Base-by-base conservation (phyloP, 2,113 vertebrate species). In the Isurus oxyrinchus region DNA sequence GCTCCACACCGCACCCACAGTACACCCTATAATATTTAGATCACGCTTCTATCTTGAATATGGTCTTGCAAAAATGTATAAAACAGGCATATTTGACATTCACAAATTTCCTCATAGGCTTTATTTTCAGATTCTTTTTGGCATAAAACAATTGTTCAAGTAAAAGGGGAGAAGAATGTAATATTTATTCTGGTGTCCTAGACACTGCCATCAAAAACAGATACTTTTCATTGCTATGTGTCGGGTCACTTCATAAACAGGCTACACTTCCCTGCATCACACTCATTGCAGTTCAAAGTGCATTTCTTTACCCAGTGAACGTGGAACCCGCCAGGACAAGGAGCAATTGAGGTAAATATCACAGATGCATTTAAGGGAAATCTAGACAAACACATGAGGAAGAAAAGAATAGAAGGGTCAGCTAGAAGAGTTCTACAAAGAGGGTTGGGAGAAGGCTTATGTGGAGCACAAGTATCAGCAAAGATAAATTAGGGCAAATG, bases 121-220 rank as follows among this genome's bases (percentile, higher is more conserved):
- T 88, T 31, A 55, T 55, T 55, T 88, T 55, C 11, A 55, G 86
- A 11, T 31, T 55, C n/a, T 67, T 95, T 6, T 44, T 5, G 35
- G 6, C n/a, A 40, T 44, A 67, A 67, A 40, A 95, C 31, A 40
- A 25, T 27, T 21, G 49, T 53, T 53, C 19, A 1, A 87, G 96
- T 96, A 5, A 5, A 96, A 59, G 96, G 35, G 0, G 0, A 96
- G 3, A 93, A 96, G 86, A 96, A 96, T 97, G 95, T 96, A 95
- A 97, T 97, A 97, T 97, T 97, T 97, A 97, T 98, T 97, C 97
- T 97, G 79, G 96, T 96, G 96, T 79, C 96, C 97, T 57, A 96
- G 96, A 97, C 97, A 97, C 97, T 97, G 97, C 97, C 27, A 31
- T 25, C 86, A 57, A 88, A 55, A 10, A 55, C 44, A 25, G 8